Evolutionary conservation across 2,797 vertebrate genomes (phyloP).

Genomic region (Coendou prehensilis): DNA sequence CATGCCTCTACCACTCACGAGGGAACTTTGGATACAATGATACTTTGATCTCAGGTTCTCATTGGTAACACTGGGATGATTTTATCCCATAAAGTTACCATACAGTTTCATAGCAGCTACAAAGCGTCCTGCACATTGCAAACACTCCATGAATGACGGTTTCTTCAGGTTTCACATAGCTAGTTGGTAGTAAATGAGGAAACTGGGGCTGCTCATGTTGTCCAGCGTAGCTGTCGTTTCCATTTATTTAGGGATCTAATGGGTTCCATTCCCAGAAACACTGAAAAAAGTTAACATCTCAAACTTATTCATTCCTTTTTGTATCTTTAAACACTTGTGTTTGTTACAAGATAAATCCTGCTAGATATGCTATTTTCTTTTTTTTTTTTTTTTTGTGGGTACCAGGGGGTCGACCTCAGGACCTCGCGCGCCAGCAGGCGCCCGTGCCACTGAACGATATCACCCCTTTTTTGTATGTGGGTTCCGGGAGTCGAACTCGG

Average conservation of each 20-base stretch:
- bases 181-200: background rate
- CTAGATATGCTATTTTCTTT: slow-evolving; percentile 68
- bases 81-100: background rate
- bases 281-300: slow-evolving; percentile 17
- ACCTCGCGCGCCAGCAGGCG: no score
- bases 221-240: background rate
- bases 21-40: background rate
- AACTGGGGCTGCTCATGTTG: background rate
- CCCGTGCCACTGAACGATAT: no score
- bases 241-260: slow-evolving; percentile 35
- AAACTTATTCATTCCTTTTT: slow-evolving; percentile 15
- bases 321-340: slow-evolving; percentile 42
- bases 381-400: no score
- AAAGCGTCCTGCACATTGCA: background rate
- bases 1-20: background rate
- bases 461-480: no score
- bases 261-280: background rate
- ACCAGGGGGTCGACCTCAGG: no score
- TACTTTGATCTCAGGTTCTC: background rate
- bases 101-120: background rate
- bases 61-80: background rate
- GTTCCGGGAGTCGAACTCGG: no score
- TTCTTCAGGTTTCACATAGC: background rate
- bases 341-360: slow-evolving; percentile 54
- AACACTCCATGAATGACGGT: background rate